These are phyloP conservation scores for Malurus leucopterus DNA, from an alignment of 2,797 vertebrate species.

Conservation along the genomic window DNA sequence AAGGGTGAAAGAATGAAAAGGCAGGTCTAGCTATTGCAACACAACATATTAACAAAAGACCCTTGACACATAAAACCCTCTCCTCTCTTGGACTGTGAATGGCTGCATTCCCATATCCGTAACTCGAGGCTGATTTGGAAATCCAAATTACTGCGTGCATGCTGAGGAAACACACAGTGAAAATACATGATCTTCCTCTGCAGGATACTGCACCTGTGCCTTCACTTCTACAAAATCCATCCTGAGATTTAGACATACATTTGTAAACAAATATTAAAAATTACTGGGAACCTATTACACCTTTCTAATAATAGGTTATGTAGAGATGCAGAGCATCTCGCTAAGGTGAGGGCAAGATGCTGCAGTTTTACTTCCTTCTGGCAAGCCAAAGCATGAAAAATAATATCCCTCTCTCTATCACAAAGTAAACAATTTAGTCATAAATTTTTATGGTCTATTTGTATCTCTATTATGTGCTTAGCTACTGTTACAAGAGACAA, in stretches of 20 bases:
- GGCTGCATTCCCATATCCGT: neutral
- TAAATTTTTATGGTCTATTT: neutral
- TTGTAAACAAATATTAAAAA: neutral
- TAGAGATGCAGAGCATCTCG: neutral
- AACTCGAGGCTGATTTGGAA: neutral
- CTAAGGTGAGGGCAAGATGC: neutral
- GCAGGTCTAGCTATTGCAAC: neutral
- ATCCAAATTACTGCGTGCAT: neutral
- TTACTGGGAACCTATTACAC: neutral
- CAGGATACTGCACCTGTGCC: neutral
- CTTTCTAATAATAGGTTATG: neutral
- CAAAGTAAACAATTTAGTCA: neutral
- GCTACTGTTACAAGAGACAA: neutral
- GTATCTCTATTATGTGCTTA: neutral
- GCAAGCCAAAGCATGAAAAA: neutral
- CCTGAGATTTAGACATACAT: neutral
- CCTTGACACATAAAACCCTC: neutral
- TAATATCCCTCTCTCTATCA: neutral
- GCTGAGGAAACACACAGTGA: neutral
- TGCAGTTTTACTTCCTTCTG: neutral
- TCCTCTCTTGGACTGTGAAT: neutral
- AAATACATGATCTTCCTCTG: neutral
- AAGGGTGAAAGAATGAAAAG: constrained; percentile 18
- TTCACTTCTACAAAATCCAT: neutral
- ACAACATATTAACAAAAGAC: neutral